Percentiles rank a stretch among this genome's conserved stretches.
phyloP scores from a whole-genome alignment of 2,888 invertebrate species.

The Onchidella celtica region DNA sequence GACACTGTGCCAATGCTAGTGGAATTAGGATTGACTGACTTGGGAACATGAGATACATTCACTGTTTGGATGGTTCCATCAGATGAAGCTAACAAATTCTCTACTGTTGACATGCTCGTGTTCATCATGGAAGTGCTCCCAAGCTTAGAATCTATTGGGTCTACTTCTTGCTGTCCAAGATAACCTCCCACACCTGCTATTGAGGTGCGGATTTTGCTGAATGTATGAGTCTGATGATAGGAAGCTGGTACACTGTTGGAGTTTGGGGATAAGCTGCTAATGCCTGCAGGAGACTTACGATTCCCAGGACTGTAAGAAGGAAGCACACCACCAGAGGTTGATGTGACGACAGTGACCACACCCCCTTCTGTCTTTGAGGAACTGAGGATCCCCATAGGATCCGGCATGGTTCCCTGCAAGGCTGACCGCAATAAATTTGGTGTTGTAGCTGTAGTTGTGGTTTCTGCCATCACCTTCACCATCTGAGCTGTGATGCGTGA shows the following conservation, averaged over 20 bases:
- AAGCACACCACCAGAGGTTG: not conserved
- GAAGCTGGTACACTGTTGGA: conserved; percentile 31
- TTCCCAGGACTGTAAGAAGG: not conserved
- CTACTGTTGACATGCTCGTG: conserved; percentile 23
- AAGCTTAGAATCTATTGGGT: not conserved
- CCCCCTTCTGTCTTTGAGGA: conserved; percentile 46
- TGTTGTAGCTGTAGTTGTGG: conserved; percentile 13
- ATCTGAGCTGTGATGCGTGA: conserved; percentile 57
- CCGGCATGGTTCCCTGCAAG: conserved; percentile 51
- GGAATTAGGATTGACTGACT: conserved; percentile 26
- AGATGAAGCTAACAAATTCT: conserved; percentile 28
- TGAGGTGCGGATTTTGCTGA: conserved; percentile 38
- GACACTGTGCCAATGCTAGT: conserved; percentile 17
- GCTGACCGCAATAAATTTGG: conserved; percentile 51
- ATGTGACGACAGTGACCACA: conserved; percentile 22
- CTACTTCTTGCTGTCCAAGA: conserved; percentile 22
- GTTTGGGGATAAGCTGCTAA: not conserved
- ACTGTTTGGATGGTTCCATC: conserved; percentile 45
- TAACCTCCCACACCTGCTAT: conserved; percentile 22
- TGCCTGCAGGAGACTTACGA: conserved; percentile 24
- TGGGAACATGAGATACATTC: conserved; percentile 47
- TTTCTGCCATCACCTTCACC: conserved; percentile 54
- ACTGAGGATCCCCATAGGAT: conserved; percentile 44
- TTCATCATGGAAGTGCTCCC: not conserved
- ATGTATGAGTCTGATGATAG: conserved; percentile 18